Evolutionary conservation across 2,797 vertebrate genomes (phyloP), one percentile per base, ranked within the genome.

Genomic region (Anguilla pacifica): DNA sequence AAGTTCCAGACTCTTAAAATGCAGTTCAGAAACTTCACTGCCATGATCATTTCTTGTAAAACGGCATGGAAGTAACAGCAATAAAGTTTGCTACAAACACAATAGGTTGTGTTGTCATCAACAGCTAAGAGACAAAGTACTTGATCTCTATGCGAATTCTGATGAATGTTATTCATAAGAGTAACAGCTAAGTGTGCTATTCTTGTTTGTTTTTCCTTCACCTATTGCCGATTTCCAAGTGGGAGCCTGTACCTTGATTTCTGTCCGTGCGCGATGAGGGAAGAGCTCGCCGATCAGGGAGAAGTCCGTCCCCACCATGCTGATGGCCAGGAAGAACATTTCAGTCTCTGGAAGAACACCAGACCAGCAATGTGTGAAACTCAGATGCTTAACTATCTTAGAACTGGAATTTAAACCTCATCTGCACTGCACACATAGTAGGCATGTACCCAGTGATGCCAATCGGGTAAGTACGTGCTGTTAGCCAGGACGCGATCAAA

Each of bases 271-370:
- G 95, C 98, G 97, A 90, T 98, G 97, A 92, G 98, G 98, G 95
- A 99, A 99, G 72, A 99, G 96, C 51, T 97, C 97, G 79, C 97
- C 97, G 77, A 99, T 99, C 97, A 99, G 98, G 81, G 98, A 98
- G 89, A 99, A 99, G 93, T 99, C 98, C 11, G 98, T 99, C 91
- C 98, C 98, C 89, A 99, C 98, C 98, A 99, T 99, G 93, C 97
- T 99, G 84, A 99, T 96, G 19, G 98, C 98, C 94, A 99, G 93
- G 92, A 97, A 99, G 94, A 99, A 99, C 98, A 99, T 98, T 90
- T 99, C 98, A 0, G 98, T 99, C 95, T 99, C 98, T 99, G 94
- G 57, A 89, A 90, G 28, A 22, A 85, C 67, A 77, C 51, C 31
- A 83, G 31, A 79, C 10, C 10, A 85, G 82, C 2, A 43, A 91